Evolutionary conservation across 2,888 invertebrate genomes (phyloP).

Genomic region (Fragum sueziense): DNA sequence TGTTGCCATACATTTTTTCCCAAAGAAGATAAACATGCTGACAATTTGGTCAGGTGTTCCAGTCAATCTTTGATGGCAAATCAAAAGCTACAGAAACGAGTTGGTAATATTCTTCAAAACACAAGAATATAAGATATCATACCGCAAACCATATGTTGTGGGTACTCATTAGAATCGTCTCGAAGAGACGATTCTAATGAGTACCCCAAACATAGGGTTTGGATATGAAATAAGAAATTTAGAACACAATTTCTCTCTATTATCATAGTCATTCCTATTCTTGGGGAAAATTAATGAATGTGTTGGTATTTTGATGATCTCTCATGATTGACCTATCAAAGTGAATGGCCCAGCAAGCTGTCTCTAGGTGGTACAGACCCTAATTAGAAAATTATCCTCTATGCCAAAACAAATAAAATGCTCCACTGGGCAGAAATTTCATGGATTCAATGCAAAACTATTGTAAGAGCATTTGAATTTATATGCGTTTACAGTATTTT

Average conservation of each 20-base stretch:
- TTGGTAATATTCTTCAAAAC: neutral
- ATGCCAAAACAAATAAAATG: conserved; percentile 14
- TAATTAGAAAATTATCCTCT: conserved; percentile 11
- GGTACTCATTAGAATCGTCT: too few relatives aligned
- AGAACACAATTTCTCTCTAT: neutral
- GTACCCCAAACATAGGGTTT: too few relatives aligned
- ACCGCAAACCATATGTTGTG: too few relatives aligned
- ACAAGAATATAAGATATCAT: too few relatives aligned
- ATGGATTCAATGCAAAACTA: neutral
- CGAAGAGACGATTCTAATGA: too few relatives aligned
- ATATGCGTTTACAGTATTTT: too few relatives aligned
- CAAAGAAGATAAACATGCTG: neutral
- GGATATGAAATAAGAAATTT: too few relatives aligned
- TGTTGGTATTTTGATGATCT: neutral
- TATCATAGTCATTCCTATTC: neutral
- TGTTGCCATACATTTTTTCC: too few relatives aligned
- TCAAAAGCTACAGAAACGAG: neutral
- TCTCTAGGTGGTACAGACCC: conserved; percentile 2
- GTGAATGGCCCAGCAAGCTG: neutral
- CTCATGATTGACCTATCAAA: conserved; percentile 10
- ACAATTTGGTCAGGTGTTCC: neutral
- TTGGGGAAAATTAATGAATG: neutral
- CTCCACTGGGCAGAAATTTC: neutral
- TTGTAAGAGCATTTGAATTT: too few relatives aligned
- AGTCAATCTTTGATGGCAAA: neutral